These are phyloP conservation scores for Alectura lathami DNA, from an alignment of 2,113 vertebrate genomes.

Conservation along the genomic window DNA sequence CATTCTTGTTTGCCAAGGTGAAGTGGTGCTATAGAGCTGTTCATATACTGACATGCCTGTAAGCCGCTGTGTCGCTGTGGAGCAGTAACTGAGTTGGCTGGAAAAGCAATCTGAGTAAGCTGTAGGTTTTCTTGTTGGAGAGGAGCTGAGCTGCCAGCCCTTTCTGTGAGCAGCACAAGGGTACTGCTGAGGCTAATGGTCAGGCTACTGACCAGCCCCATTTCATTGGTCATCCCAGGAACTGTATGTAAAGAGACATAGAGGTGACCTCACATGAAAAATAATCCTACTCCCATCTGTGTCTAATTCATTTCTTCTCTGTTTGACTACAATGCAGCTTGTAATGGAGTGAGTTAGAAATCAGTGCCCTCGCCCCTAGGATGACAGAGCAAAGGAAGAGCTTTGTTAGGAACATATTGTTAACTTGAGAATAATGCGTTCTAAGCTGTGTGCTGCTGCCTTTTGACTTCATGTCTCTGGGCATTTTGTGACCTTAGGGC, in stretches of 20 bases:
- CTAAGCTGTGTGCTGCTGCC: neutral
- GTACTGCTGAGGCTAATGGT: neutral
- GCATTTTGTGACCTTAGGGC: neutral
- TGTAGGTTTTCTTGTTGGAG: neutral
- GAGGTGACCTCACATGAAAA: neutral
- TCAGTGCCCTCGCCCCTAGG: neutral
- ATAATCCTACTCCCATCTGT: neutral
- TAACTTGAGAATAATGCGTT: neutral
- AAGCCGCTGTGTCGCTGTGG: neutral
- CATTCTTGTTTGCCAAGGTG: neutral
- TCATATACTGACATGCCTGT: neutral
- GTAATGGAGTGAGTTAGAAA: neutral
- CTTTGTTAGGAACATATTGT: neutral
- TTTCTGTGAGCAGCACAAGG: neutral
- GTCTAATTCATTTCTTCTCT: neutral
- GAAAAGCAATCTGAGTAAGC: neutral
- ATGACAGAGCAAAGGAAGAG: neutral
- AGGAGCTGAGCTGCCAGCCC: constrained; percentile 25
- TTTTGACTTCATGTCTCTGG: neutral
- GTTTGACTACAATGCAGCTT: neutral
- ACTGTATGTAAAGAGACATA: neutral
- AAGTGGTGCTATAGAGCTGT: neutral
- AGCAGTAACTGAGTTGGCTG: neutral
- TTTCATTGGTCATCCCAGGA: neutral
- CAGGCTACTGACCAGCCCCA: neutral